Evolutionary conservation across 2,888 invertebrate genomes (phyloP), one percentile per base, ranked within the genome.

Genomic region (Myathropa florea): DNA sequence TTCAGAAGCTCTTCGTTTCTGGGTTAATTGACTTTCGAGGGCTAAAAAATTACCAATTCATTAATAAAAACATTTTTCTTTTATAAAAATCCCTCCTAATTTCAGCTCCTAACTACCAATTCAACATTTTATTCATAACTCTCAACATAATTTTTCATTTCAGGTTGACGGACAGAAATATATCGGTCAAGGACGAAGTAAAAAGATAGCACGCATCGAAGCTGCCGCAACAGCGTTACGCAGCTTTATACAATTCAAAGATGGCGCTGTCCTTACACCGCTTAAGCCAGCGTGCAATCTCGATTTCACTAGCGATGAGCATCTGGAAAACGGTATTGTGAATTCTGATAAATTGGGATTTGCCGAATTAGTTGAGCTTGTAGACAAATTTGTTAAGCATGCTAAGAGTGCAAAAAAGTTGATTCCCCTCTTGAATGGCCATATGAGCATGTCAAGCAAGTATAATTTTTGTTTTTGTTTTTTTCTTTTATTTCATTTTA

Each of bases 221-320:
- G 94, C 94, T 2, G 94, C 94, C 9, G 93, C 93, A 79, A 93
- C 93, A 55, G 94, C 94, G 7, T 89, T 94, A 68, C 93, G 94
- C 83, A 94, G 94, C 59, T 94, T 95, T 90, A 94, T 95, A 87
- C 94, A 94, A 90, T 94, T 94, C 88, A 94, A 94, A 89, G 93
- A 93, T 89, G 91, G 92, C 59, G 91, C 92, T 46, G 90, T 91
- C 28, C 84, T 93, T 53, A 90, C 91, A 81, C 90, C 92, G 71
- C 76, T 93, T 73, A 93, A 93, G 89, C 91, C 93, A 61, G 89
- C 92, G 36, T 91, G 91, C 84, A 93, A 93, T 89, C 89, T 93
- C 89, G 94, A 94, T 90, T 94, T 94, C 89, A 94, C 94, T 75
- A 94, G 93, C 88, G 94, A 94, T 90, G 92, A 93, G 84, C 92